Base-by-base conservation (phyloP, 2,888 invertebrate genomes). In the Cheilosia vernalis region DNA sequence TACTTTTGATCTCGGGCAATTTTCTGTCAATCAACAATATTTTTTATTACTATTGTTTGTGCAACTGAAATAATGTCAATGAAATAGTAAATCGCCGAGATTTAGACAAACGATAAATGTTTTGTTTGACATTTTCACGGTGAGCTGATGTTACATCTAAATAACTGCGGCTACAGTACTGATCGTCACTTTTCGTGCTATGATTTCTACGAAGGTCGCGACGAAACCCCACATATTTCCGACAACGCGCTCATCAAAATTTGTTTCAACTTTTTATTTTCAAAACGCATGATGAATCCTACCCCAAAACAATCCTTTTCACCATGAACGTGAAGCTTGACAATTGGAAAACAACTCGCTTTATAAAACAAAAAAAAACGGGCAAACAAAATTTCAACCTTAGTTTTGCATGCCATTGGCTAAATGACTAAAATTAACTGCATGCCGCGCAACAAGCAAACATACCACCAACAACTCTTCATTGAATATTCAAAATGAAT, bases 401-500 rank as follows among this genome's bases (percentile, higher is more conserved):
- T 1, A 24, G 33, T 58, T 72, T n/a, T 74, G 74, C 74, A 74
- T 64, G 74, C 7, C 13, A 74, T 74, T 74, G 74, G 74, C 64
- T 24, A 74, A 4, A 10, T 13, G 27, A 37, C 10, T 49, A 51
- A 51, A 53, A 55, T 24, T 19, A 13, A 44, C 4, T 58, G 74
- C 74, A 74, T 74, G 74, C 1, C 44, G 5, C 7, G 13, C 10
- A 21, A 58, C 37, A 37, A 13, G 4, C 13, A 37, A 37, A 37
- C 10, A 2, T 37, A 37, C 37, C 4, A 53, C 13, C 17, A 66
- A 56, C 7, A 47, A 47, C 51, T 61, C 84, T 88, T 89, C 88
- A 89, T 89, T 89, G 89, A 89, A 88, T 89, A 88, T 89, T 88
- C 88, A 89, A 88, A 87, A 87, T 80, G 81, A 80, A 77, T 81